Evolutionary conservation across 2,113 vertebrate genomes (phyloP), one percentile per base, ranked within the genome.

Genomic region (Pelodiscus sinensis): DNA sequence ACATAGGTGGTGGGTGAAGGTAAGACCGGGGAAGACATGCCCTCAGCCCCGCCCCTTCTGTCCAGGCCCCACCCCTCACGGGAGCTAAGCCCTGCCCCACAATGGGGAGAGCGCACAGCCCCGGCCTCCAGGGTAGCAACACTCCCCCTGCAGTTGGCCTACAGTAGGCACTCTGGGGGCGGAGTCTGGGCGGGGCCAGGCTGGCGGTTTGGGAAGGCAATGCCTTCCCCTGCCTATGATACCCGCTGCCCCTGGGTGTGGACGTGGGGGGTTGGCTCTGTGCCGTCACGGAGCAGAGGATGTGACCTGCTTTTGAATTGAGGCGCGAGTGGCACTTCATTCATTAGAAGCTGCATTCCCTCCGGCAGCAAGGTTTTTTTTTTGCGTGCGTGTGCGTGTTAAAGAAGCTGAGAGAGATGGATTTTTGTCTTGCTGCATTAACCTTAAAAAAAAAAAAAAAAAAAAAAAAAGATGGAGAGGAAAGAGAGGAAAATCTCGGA

Each of bases 351-450:
- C 15, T 12, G 1, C 9, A 0, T 1, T 57, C 9, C 77, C 38
- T 38, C 35, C 2, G 2, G 58, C 15, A 1, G 1, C 21, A 10
- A 77, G 27, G 44, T 44, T 44, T 44, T 44, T 44, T 6, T 44
- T 44, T 2, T 2, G 75, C n/a, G n/a, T n/a, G n/a, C n/a, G 87
- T 52, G 52, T 51, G 25, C 0, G 0, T 4, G 85, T 21, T 21
- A 18, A 60, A 4, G 0, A 0, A 1, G 6, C 3, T 2, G 25
- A 51, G 73, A 56, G 62, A 60, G 79, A 84, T 57, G 73, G 38
- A 29, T 14, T 19, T 3, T 77, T 14, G 4, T 85, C 82, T 83
- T 65, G 8, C 38, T 79, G 83, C 44, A 1, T 89, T 73, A 9
- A 50, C 60, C 58, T 52, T 58, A 29, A 88, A 79, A 57, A 1